Conservation (phyloP, 2,113 vertebrate genomes). For the Pangasianodon gigas region DNA sequence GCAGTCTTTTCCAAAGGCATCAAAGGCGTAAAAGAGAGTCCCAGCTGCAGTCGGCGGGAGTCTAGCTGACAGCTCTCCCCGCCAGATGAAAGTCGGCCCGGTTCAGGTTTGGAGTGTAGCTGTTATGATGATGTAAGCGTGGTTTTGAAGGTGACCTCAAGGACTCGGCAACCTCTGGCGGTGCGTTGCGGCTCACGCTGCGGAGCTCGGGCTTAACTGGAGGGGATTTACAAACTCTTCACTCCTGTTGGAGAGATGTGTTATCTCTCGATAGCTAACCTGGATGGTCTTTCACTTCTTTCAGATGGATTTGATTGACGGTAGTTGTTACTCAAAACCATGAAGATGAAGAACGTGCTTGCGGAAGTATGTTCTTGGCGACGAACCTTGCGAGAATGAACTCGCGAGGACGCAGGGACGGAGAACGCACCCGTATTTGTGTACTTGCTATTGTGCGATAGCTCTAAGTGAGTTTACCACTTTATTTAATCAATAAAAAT, state of each 20-base stretch:
- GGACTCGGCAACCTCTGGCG: background rate
- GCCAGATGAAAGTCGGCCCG: constrained; percentile 14
- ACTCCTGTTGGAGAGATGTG: background rate
- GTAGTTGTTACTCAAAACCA: background rate
- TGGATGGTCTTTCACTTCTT: background rate
- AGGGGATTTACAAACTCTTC: background rate
- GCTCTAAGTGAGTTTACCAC: background rate
- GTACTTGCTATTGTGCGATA: background rate
- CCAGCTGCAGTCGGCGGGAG: background rate
- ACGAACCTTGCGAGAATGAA: background rate
- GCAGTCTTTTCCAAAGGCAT: background rate
- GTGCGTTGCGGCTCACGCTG: background rate
- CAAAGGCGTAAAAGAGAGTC: background rate
- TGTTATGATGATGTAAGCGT: constrained; percentile 13
- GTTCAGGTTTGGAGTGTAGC: background rate
- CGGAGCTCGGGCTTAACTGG: background rate
- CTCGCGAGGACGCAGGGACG: background rate
- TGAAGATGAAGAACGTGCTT: background rate
- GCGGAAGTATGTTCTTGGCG: background rate
- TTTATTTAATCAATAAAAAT: too few species aligned
- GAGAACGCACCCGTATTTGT: background rate
- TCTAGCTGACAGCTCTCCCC: background rate
- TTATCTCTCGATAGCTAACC: background rate
- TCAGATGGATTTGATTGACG: background rate
- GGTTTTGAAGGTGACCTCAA: constrained; percentile 25